These are phyloP conservation scores for Trichonephila clavipes DNA, from an alignment of 1,140 invertebrate genomes.

Conservation along the genomic window DNA sequence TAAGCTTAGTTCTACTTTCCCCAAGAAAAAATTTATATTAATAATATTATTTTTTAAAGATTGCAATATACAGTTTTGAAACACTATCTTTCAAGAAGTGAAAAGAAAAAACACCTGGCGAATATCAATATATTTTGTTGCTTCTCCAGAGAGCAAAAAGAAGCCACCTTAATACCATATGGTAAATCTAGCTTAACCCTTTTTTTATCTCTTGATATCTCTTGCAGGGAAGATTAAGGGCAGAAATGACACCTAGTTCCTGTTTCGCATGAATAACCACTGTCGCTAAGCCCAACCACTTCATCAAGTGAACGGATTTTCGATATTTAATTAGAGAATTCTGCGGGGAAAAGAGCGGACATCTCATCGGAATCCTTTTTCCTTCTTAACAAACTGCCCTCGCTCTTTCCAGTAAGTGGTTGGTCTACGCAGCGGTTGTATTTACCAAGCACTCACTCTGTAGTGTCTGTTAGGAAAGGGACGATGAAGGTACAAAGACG, in stretches of 20 bases:
- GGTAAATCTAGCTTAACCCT: neutral
- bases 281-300: neutral
- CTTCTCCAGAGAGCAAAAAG: neutral
- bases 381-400: neutral
- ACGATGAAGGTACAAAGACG: neutral
- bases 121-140: neutral
- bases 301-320: neutral
- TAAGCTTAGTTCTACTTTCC: no score
- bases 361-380: conserved; percentile 32
- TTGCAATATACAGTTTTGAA: no score
- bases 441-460: conserved; percentile 53
- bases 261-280: conserved; percentile 15
- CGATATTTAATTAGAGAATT: conserved; percentile 50
- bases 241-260: neutral
- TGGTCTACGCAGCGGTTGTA: conserved; percentile 30
- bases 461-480: conserved; percentile 7
- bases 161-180: neutral
- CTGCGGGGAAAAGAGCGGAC: neutral
- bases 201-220: neutral
- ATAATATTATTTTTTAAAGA: no score
- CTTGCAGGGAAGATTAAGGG: neutral
- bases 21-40: no score
- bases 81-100: no score
- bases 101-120: no score
- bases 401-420: neutral